These are phyloP conservation scores for Apus apus DNA, from an alignment of 2,113 vertebrate genomes.

Conservation along the genomic window DNA sequence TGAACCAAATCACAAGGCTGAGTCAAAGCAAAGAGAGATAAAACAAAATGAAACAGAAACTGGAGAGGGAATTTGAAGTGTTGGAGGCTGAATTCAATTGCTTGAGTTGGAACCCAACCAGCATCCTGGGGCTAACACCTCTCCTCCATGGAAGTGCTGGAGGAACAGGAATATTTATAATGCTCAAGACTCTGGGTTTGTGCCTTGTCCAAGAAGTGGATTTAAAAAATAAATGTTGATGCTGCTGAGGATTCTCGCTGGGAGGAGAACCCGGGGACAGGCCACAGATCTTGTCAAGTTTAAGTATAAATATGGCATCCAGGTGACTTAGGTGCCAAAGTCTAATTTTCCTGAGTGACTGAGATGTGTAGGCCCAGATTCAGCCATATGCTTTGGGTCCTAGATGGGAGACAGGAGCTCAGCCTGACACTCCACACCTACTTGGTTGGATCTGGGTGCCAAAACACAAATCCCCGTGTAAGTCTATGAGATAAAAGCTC, in stretches of 20 bases:
- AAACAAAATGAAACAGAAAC: neutral
- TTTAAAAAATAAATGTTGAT: conserved; percentile 26
- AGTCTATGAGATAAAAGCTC: neutral
- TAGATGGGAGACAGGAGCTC: neutral
- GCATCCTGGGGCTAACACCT: conserved; percentile 18
- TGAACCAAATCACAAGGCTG: neutral
- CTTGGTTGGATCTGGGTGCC: neutral
- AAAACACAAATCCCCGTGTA: neutral
- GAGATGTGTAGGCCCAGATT: neutral
- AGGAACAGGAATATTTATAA: neutral
- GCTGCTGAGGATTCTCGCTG: conserved; percentile 3
- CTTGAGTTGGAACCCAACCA: neutral
- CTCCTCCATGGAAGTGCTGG: neutral
- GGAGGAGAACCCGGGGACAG: neutral
- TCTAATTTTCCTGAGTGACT: neutral
- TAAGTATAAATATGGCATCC: neutral
- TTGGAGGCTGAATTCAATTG: neutral
- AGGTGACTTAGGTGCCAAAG: neutral
- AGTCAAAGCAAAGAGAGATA: neutral
- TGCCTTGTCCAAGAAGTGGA: neutral
- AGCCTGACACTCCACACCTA: neutral
- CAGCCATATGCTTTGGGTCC: neutral
- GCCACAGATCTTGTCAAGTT: neutral
- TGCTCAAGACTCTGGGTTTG: neutral
- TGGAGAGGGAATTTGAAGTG: neutral